Evolutionary conservation across 2,888 invertebrate genomes (phyloP).

Genomic region (Temnothorax unifasciatus): DNA sequence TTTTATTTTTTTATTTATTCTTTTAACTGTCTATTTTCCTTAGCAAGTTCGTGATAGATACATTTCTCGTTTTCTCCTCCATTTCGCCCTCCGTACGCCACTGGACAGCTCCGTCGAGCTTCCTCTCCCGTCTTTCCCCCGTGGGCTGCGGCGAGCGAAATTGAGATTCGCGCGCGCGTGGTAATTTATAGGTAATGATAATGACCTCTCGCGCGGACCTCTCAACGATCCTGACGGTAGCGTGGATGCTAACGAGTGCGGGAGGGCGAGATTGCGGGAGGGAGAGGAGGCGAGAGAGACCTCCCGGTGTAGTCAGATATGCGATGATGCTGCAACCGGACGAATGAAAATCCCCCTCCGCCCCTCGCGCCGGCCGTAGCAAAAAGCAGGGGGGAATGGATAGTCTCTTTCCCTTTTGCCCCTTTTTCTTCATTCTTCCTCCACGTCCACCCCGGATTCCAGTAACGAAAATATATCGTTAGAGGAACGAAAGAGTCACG

Average conservation of each 20-base stretch:
- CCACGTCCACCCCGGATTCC: neutral
- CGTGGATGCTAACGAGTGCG: conserved; percentile 40
- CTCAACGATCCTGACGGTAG: conserved; percentile 32
- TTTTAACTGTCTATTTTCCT: neutral
- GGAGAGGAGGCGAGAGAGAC: conserved; percentile 13
- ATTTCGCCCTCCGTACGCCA: conserved; percentile 2
- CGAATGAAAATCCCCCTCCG: neutral
- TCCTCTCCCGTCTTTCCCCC: neutral
- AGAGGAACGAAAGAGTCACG: neutral
- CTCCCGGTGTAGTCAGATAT: conserved; percentile 43
- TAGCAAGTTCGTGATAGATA: neutral
- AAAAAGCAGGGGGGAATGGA: conserved; percentile 41
- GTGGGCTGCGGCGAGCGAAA: neutral
- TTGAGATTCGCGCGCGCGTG: conserved; percentile 33
- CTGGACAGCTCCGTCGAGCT: neutral
- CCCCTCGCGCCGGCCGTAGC: neutral
- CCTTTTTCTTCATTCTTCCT: neutral
- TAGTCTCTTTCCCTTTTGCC: conserved; percentile 19
- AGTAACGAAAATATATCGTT: neutral
- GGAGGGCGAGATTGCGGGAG: neutral
- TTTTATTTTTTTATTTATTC: neutral
- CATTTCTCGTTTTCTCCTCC: neutral
- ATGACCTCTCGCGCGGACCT: conserved; percentile 32
- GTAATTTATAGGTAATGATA: conserved; percentile 59
- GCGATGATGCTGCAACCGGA: conserved; percentile 44